Evolutionary conservation across 1,140 invertebrate genomes (phyloP).

Genomic region (Linepithema humile): DNA sequence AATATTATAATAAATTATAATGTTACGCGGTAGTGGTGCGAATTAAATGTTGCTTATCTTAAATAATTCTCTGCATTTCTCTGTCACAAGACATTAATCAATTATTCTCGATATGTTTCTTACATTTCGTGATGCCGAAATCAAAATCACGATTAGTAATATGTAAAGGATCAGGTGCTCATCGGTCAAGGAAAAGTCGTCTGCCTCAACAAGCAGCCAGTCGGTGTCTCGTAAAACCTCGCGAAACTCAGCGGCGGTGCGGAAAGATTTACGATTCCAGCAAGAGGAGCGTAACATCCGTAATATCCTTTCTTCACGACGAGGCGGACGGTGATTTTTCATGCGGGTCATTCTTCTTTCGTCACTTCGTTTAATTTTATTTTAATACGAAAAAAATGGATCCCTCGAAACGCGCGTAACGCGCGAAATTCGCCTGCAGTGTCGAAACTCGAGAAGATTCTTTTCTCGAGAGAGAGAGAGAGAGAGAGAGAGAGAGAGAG

Average conservation of each 20-base stretch:
- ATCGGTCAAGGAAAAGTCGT: slow-evolving; percentile 33
- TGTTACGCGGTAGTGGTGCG: neutral
- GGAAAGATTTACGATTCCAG: slow-evolving; percentile 71
- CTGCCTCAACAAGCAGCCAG: slow-evolving; percentile 33
- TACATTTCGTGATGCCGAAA: neutral
- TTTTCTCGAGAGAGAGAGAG: neutral
- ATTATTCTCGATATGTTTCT: neutral
- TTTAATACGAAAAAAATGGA: slow-evolving; percentile 57
- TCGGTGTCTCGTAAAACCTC: slow-evolving; percentile 30
- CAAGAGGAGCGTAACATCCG: slow-evolving; percentile 68
- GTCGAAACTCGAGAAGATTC: neutral
- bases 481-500: neutral
- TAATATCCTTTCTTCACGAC: slow-evolving; percentile 66
- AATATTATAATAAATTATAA: neutral
- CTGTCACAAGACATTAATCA: neutral
- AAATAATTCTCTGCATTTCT: neutral
- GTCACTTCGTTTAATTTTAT: slow-evolving; percentile 60
- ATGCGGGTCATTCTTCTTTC: slow-evolving; percentile 47
- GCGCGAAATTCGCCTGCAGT: too few species aligned
- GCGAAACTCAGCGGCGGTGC: slow-evolving; percentile 32
- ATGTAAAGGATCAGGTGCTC: slow-evolving; percentile 2
- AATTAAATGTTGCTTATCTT: slow-evolving; percentile 10
- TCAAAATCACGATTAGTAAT: slow-evolving; percentile 7
- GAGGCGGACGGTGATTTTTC: slow-evolving; percentile 62
- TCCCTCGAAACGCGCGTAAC: neutral